Base-by-base conservation (phyloP, 23 tunicate species). In the Trididemnum clinides region DNA sequence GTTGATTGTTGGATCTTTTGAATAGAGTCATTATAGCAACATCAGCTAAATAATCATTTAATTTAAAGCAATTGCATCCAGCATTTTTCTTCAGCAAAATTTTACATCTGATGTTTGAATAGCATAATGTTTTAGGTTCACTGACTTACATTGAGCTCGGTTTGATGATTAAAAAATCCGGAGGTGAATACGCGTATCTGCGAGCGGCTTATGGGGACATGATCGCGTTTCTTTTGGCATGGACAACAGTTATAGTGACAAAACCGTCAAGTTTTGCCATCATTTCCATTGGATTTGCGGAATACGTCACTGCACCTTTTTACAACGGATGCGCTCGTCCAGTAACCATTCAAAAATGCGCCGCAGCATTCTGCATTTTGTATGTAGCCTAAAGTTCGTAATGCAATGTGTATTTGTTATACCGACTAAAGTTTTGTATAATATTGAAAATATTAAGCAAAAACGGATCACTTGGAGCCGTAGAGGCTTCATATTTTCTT, bases 201-300 rank as follows among this genome's bases (percentile, higher is more conserved):
- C 84, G 80, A 20, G 90, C 83, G 5, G 99, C 96, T 28, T 96
- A 77, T 44, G 99, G 99, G 2, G 85, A 88, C 23, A 72, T 86
- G 59, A 78, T 91, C 50, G 99, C 89, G 5, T 96, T 78, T 66
- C 81, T 96, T 0, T 58, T 87, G n/a, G 99, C 92, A 20, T 96
- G 99, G 99, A 96, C 99, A 5, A 86, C 64, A 10, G 85, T 96
- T 20, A 81, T 96, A 4, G 86, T 96, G 36, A 84, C 88, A 1
- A 96, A 96, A 71, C 99, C 99, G 29, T 87, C 96, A 0, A 88
- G 91, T 38, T 90, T 95, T 44, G 99, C 99, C 18, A 90, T 95
- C 51, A 95, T 95, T 21, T 79, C 95, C 1, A 77, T 90, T 7
- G 99, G 95, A 10, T 95, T 95, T 58, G 99, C 99, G 34, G 85